Base-by-base conservation (phyloP, 37 sponge, comb jelly and placozoan species). In the Cliona cf. orientalis region DNA sequence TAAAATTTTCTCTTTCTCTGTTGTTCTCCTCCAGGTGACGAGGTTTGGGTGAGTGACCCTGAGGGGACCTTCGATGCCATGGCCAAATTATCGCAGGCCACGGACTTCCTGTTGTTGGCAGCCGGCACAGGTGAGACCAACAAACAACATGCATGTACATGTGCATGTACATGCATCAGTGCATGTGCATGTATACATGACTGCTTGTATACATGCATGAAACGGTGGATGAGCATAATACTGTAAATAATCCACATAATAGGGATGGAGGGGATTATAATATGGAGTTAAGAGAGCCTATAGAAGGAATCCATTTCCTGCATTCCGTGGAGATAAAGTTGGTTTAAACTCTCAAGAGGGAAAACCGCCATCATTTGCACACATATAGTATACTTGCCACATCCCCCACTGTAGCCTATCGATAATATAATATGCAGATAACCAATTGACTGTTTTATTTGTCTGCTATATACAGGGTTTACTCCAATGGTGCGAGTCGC, bases 401-500 rank as follows among this genome's bases (percentile, higher is more conserved):
- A n/a, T n/a, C n/a, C n/a, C n/a, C n/a, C n/a, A n/a, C n/a, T n/a
- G n/a, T n/a, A n/a, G n/a, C n/a, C n/a, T n/a, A n/a, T n/a, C n/a
- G 33, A 32, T 78, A 46, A 26, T 21, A 43, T 1, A 66, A 41
- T 28, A 26, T 46, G 71, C 35, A 25, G 4, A 42, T 14, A n/a
- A 31, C 25, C 57, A 38, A 14, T 32, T 45, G n/a, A n/a, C n/a
- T 79, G 2, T 29, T 22, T 44, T 9, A 19, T 70, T 9, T 45
- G 12, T 21, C 12, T 62, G 39, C 11, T 62, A 65, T 43, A 46
- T 60, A 7, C 57, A 95, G 95, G 95, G 0, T 74, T 95, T 44
- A 95, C 95, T 41, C 95, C 95, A 25, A 95, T 95, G 95, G 77
- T 82, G 19, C 71, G 61, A 65, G 37, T 95, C 9, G 77, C 84